Evolutionary conservation across 2,888 invertebrate species (phyloP), one percentile per base, ranked within the genome.

Genomic region (Sphaerophoria rueppellii): DNA sequence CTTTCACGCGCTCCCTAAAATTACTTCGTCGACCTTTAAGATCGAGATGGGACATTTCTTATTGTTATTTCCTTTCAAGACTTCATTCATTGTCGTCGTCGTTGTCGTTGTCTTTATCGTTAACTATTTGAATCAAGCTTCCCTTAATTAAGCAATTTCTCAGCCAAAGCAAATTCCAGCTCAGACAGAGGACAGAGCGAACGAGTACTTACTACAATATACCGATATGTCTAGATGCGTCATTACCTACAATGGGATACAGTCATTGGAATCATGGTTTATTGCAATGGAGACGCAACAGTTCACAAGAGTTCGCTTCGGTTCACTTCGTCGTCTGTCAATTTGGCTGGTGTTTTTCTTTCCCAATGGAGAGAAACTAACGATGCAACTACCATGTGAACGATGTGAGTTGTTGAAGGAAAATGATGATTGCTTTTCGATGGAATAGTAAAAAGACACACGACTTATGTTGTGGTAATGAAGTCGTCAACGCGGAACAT

Each of bases 81-180:
- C 46, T 46, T 16, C 50, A 16, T 24, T 24, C 24, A 24, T 24
- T 24, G 24, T 24, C 24, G 24, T 24, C 2, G 24, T 24, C 24
- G 24, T 24, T 2, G 24, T n/a, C 24, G 24, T 24, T 2, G 24
- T 24, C 24, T 1, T 24, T 24, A 24, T 58, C 70, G n/a, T 72
- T 37, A 67, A 46, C 57, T 6, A 12, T 55, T 3, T 35, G 16
- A 9, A 67, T n/a, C 58, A 43, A 54, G 46, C 54, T 37, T 73
- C 54, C 48, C 55, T 50, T 80, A 75, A 80, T 75, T 80, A 75
- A 80, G 80, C 46, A 80, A 80, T 70, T 65, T 50, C 65, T 65
- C 35, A 65, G 35, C 35, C 40, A 63, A 35, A 32, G 34, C n/a
- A n/a, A n/a, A n/a, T n/a, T n/a, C 46, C 48, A 24, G 24, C 24